Percentiles rank a stretch among this genome's conserved stretches.
Evolutionary conservation across 2,888 invertebrate species (phyloP).

Genomic region (Norana najaformis): DNA sequence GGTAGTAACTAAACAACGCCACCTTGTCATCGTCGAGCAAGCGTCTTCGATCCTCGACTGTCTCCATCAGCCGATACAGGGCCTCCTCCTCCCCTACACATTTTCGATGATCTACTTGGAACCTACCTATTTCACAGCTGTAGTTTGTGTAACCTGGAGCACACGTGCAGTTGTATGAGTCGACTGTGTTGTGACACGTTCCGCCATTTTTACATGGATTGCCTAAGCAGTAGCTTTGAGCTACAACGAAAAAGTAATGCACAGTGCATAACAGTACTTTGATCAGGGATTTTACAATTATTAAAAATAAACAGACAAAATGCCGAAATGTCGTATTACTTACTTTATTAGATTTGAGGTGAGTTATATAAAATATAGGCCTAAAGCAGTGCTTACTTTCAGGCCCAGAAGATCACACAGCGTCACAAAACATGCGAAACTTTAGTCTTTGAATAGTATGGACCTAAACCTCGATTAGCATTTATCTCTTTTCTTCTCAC

Average conservation of each 20-base stretch:
- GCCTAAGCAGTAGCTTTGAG: background rate
- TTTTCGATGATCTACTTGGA: background rate
- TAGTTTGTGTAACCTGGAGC: background rate
- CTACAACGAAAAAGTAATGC: background rate
- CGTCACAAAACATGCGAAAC: background rate
- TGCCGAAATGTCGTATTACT: background rate
- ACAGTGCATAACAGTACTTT: background rate
- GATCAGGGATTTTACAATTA: background rate
- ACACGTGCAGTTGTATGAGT: background rate
- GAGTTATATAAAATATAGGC: too few relatives aligned
- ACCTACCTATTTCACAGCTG: slow-evolving; percentile 10
- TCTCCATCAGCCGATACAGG: background rate
- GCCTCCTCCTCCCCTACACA: background rate
- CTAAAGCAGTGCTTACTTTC: too few relatives aligned
- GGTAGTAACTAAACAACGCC: background rate
- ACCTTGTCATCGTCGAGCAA: background rate
- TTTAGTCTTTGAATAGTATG: background rate
- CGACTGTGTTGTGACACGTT: background rate
- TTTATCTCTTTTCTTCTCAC: too few relatives aligned
- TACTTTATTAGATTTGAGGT: too few relatives aligned
- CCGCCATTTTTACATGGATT: slow-evolving; percentile 5
- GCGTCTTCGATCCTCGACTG: background rate
- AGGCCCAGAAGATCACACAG: background rate
- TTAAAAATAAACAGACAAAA: background rate
- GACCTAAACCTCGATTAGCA: background rate